Conservation (phyloP, 2,888 invertebrate species). For the Nephrotoma guestfalica region DNA sequence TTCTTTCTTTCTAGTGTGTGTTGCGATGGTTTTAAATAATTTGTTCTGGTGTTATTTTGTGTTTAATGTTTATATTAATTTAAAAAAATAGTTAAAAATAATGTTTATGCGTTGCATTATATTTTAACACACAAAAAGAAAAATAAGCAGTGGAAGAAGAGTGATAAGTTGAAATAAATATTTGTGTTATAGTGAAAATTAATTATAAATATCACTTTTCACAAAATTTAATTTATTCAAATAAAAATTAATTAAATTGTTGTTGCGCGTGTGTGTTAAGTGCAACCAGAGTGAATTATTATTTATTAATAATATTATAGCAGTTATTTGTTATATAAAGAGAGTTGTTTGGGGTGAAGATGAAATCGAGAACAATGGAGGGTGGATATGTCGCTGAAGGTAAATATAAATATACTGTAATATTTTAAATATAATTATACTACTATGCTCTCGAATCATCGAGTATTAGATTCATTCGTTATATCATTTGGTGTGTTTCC, state of each 20-base stretch:
- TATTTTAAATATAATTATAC: too few relatives aligned
- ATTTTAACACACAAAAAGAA: background rate
- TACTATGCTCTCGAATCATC: too few relatives aligned
- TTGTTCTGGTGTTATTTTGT: background rate
- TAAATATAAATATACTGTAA: background rate
- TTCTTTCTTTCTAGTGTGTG: background rate
- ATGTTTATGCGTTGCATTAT: background rate
- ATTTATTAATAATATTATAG: background rate
- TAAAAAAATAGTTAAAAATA: background rate
- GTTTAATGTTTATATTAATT: background rate
- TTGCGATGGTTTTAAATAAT: background rate
- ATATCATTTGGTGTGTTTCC: too few relatives aligned
- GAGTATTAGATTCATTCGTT: too few relatives aligned
- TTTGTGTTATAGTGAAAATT: background rate
- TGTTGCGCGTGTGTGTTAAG: background rate
- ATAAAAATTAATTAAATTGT: background rate
- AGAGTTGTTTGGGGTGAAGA: background rate
- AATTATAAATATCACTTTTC: background rate
- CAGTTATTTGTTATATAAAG: background rate
- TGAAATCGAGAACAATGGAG: conserved; percentile 3
- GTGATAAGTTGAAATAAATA: background rate
- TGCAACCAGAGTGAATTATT: background rate
- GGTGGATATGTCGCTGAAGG: conserved; percentile 3
- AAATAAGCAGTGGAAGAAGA: background rate
- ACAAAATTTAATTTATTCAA: background rate